Conservation (phyloP, 2,888 invertebrate genomes). For the Anagyrus pseudococci region DNA sequence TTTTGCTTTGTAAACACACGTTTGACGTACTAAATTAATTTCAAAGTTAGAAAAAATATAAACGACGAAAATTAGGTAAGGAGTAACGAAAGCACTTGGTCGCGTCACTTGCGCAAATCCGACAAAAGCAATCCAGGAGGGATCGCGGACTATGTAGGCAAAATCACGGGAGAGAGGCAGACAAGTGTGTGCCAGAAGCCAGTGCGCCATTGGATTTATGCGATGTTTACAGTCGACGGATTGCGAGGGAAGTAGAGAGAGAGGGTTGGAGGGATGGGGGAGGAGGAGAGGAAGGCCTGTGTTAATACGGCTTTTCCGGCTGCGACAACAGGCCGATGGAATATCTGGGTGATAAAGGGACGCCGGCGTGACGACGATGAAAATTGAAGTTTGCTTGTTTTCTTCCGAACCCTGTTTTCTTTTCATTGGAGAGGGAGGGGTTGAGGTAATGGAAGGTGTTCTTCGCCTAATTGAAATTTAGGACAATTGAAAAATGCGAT, state of each 20-base stretch:
- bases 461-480: no score
- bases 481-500: no score
- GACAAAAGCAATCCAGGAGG: not conserved
- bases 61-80: no score
- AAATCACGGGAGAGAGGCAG: not conserved
- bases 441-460: no score
- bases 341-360: not conserved
- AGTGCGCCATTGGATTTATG: conserved; percentile 51
- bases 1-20: no score
- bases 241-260: no score
- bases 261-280: conserved; percentile 11
- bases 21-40: no score
- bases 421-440: no score
- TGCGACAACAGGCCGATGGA: conserved; percentile 44
- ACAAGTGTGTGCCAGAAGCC: not conserved
- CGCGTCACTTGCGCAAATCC: not conserved
- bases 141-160: not conserved
- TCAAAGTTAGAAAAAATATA: no score
- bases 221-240: conserved; percentile 52
- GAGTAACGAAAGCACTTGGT: no score
- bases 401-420: not conserved
- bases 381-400: not conserved
- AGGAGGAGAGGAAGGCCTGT: conserved; percentile 48
- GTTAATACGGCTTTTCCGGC: conserved; percentile 56
- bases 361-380: not conserved